These are phyloP conservation scores for Yponomeuta sedellus DNA, from an alignment of 2,888 invertebrate species.

Conservation along the genomic window DNA sequence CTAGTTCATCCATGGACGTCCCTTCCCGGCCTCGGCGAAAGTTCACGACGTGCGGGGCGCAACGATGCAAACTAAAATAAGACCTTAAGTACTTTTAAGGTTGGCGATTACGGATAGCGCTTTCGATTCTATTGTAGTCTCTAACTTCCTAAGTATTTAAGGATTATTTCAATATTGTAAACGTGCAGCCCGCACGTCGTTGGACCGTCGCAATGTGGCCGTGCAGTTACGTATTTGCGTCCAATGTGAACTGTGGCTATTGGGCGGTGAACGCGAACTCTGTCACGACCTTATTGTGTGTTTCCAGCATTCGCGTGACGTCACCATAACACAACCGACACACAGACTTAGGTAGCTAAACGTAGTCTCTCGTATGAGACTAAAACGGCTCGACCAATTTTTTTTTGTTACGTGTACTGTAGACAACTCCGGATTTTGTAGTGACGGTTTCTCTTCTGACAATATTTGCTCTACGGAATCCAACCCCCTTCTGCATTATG, in stretches of 20 bases:
- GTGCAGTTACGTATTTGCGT: too few relatives aligned
- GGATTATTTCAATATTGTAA: too few relatives aligned
- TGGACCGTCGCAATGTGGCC: too few relatives aligned
- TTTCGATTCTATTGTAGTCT: too few relatives aligned
- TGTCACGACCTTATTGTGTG: neutral
- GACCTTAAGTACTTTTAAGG: neutral
- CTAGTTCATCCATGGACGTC: too few relatives aligned
- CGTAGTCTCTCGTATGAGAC: neutral
- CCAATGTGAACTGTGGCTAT: neutral
- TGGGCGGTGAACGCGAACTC: neutral
- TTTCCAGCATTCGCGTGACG: neutral
- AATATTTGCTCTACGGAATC: neutral
- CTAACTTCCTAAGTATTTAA: too few relatives aligned
- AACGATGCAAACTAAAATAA: too few relatives aligned
- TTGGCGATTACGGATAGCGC: neutral
- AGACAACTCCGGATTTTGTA: conserved; percentile 1
- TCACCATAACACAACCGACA: neutral
- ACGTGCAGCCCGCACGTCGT: too few relatives aligned
- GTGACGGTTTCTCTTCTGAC: neutral
- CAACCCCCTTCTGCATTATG: neutral
- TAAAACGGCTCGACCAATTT: neutral
- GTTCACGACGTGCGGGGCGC: neutral
- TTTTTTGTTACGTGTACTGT: neutral
- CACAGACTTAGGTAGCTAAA: conserved; percentile 4
- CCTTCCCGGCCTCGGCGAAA: too few relatives aligned